These are phyloP conservation scores for Peromyscus polionotus DNA, from an alignment of 2,113 vertebrate species.

Conservation along the genomic window DNA sequence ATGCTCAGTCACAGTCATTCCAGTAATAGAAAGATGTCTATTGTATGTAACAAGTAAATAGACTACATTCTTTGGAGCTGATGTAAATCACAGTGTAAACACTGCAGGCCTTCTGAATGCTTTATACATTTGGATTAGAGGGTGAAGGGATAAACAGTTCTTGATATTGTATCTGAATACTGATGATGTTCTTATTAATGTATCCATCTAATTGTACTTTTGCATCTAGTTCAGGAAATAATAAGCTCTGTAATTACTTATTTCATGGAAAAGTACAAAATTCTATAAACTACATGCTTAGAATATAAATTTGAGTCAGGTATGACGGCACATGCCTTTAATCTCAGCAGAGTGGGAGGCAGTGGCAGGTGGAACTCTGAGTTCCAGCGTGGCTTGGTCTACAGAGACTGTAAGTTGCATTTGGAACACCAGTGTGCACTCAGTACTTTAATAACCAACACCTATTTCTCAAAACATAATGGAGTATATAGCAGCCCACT, in stretches of 20 bases:
- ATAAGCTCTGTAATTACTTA: slow-evolving; percentile 18
- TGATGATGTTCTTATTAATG: neutral
- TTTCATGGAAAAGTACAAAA: neutral
- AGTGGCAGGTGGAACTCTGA: neutral
- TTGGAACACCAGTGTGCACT: neutral
- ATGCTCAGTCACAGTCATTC: neutral
- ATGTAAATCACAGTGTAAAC: neutral
- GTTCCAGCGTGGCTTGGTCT: neutral
- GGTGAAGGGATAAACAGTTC: neutral
- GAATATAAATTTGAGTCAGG: neutral
- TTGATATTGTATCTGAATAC: neutral
- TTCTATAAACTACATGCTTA: neutral
- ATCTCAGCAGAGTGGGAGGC: neutral
- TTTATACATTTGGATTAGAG: neutral
- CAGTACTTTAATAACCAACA: neutral
- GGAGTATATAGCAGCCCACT: neutral
- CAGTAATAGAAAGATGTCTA: neutral
- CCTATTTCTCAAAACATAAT: neutral
- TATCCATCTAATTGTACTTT: neutral
- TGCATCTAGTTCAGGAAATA: neutral
- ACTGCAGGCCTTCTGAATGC: neutral
- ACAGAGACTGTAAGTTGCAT: neutral
- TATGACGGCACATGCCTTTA: neutral
- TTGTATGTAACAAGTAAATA: slow-evolving; percentile 35
- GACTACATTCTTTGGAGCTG: neutral